Base-by-base conservation (phyloP, 2,888 invertebrate species). In the Colletes collaris region DNA sequence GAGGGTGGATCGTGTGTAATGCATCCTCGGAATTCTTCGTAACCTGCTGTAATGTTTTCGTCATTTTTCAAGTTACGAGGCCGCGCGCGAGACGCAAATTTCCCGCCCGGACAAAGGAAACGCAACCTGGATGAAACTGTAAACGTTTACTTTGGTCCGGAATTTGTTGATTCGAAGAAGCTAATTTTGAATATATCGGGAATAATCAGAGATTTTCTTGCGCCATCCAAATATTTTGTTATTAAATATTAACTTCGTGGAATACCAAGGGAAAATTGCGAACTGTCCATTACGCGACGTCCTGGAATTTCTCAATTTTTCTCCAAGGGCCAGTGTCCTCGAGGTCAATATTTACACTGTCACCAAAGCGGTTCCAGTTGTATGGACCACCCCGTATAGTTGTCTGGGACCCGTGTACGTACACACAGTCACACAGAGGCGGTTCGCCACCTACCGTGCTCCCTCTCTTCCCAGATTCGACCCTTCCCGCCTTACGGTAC, bases 401-500 rank as follows among this genome's bases (percentile, higher is more conserved):
- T 44, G 4, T 44, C 13, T 8, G 27, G 27, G 13, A 27, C 7
- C 13, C 46, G 44, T 46, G 56, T 70, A 46, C 13, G 37, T 56
- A 55, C 19, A 46, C 2, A 16, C n/a, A 52, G 13, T 37, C 13
- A 37, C 19, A 63, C 19, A 52, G 35, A 64, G 46, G 50, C 27
- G 40, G 50, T 75, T 68, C 55, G 16, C 71, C 79, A 60, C 67
- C 58, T 75, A 63, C 55, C 16, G 72, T 40, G 60, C 65, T 44
- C 69, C 52, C 63, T 76, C 71, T 56, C 40, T 69, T 62, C 44
- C 60, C 67, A 52, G 44, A 52, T 63, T 65, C 63, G 50, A 65
- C 73, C 73, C 74, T 69, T 60, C 56, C 60, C 69, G 62, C 69
- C 80, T 73, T 78, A 52, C 59, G 53, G 56, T 68, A 69, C 68